These are phyloP conservation scores for Phrynosoma blainvillii DNA, from an alignment of 2,113 vertebrate genomes.

Conservation along the genomic window DNA sequence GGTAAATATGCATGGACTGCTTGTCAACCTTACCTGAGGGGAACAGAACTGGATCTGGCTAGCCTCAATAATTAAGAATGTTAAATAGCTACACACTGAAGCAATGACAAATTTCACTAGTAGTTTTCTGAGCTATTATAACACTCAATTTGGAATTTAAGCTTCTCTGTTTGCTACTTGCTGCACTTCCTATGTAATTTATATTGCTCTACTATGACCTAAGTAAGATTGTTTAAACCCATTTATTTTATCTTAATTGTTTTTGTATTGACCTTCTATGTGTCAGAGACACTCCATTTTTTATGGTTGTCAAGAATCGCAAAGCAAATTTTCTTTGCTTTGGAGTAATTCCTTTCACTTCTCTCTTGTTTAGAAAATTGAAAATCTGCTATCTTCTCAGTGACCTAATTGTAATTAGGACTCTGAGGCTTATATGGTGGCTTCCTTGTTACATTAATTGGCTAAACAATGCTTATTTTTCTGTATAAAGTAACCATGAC, in stretches of 20 bases:
- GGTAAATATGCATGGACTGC: conserved; percentile 49
- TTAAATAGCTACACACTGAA: conserved; percentile 60
- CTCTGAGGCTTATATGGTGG: not conserved
- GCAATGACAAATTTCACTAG: conserved; percentile 44
- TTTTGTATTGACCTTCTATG: not conserved
- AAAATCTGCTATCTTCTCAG: conserved; percentile 26
- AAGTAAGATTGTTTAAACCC: not conserved
- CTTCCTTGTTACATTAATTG: not conserved
- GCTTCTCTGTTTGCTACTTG: not conserved
- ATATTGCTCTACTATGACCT: not conserved
- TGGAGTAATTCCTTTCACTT: not conserved
- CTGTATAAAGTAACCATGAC: not conserved
- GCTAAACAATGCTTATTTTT: not conserved
- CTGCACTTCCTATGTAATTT: not conserved
- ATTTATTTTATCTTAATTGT: not conserved
- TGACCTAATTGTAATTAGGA: conserved; percentile 42
- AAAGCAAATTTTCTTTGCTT: not conserved
- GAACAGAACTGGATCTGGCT: conserved; percentile 68
- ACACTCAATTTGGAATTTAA: conserved; percentile 8
- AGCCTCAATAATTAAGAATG: conserved; percentile 63
- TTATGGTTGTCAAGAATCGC: not conserved
- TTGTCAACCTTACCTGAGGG: conserved; percentile 64
- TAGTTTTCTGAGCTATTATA: conserved; percentile 26
- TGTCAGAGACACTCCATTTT: not conserved
- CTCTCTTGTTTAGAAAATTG: conserved; percentile 25